A percentile compares a stretch with the other conserved stretches of the same genome.
Conservation (phyloP, 2,113 vertebrate species). For the Jacana jacana region DNA sequence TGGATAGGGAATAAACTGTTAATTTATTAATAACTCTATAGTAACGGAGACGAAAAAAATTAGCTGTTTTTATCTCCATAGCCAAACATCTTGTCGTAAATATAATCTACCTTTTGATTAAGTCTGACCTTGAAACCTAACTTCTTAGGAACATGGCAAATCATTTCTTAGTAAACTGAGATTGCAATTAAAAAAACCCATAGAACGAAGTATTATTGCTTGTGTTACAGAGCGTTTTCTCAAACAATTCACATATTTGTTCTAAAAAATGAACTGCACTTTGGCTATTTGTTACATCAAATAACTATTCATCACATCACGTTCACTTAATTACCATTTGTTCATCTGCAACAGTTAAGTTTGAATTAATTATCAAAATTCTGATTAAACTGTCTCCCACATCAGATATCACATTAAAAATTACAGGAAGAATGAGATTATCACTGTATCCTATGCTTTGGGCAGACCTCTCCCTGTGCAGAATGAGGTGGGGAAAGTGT, state of each 20-base stretch:
- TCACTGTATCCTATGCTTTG: neutral
- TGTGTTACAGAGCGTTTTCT: neutral
- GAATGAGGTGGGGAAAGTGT: neutral
- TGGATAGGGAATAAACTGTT: neutral
- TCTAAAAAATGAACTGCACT: neutral
- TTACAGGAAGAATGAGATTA: neutral
- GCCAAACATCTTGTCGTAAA: neutral
- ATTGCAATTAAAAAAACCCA: neutral
- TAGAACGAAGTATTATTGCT: neutral
- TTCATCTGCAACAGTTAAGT: conserved; percentile 15
- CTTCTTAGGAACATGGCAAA: neutral
- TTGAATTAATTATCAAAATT: conserved; percentile 26
- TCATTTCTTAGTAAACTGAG: neutral
- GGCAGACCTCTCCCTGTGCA: neutral
- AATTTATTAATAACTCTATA: neutral
- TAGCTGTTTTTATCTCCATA: neutral
- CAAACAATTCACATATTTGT: neutral
- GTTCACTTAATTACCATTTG: conserved; percentile 52
- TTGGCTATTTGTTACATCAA: neutral
- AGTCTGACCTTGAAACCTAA: neutral
- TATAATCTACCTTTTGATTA: neutral
- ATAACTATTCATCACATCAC: conserved; percentile 36
- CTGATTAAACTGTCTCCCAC: neutral
- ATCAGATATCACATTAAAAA: neutral
- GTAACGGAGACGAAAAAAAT: neutral